Base-by-base conservation (phyloP, 1,140 invertebrate species). In the Forficula auricularia region DNA sequence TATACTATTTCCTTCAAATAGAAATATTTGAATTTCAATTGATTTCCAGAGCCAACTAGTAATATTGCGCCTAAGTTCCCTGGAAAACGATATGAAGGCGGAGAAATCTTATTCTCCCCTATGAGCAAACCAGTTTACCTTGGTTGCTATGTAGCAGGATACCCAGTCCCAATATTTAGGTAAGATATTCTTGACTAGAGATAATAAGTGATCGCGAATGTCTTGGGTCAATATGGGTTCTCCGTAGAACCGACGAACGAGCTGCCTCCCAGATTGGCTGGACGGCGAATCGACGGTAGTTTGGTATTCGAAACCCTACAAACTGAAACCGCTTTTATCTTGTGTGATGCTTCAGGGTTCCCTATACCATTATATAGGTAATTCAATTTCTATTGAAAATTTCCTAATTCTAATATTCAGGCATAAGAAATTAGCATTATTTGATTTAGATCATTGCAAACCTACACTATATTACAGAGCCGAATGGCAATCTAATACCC, bases 171-270 rank as follows among this genome's bases (percentile, higher is more conserved):
- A 27, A 39, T 49, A 16, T 56, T 53, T 44, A 47, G 53, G 55
- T 58, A 54, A 50, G 44, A 33, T 2, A 10, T 10, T 10, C 22
- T 27, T 27, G 22, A 10, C 22, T 27, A 27, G 22, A 27, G 10
- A n/a, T n/a, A n/a, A n/a, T n/a, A 6, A 27, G 22, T 27, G 10
- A 27, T 27, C 10, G 22, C 4, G 10, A 27, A 27, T 27, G 22
- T 4, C 4, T 27, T 4, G 22, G 22, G 4, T 27, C 22, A 6
- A 6, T 10, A 6, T 27, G 22, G 22, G 4, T 27, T 10, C 4
- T 44, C 3, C 45, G 14, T 63, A 69, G 67, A 69, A 57, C 65
- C 67, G 15, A 67, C 62, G 18, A 67, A 60, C 55, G 68, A 68
- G 57, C 58, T 68, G 47, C 54, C 64, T 22, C 66, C 72, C 31